phyloP scores from a whole-genome alignment of 2,888 invertebrate genomes.

The Ectemnius lituratus region DNA sequence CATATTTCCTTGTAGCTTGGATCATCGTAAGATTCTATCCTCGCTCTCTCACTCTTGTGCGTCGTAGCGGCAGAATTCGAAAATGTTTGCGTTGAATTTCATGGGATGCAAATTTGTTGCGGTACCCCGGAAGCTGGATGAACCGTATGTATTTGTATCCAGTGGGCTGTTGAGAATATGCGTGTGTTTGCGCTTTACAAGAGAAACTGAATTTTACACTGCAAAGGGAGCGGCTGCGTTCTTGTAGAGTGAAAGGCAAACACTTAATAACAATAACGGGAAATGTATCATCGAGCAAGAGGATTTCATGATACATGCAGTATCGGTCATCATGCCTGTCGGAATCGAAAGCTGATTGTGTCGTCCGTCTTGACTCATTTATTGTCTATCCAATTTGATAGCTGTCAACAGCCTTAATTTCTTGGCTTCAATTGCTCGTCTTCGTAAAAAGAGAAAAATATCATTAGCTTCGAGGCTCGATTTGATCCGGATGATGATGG shows the following conservation, averaged over 20 bases:
- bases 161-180: neutral
- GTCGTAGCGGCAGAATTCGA: neutral
- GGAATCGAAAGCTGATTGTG: too few relatives aligned
- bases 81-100: conserved; percentile 10
- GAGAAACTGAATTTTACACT: neutral
- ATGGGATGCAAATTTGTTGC: conserved; percentile 5
- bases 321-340: too few relatives aligned
- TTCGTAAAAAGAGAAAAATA: too few relatives aligned
- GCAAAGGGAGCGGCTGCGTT: neutral
- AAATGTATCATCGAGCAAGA: too few relatives aligned
- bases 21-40: neutral
- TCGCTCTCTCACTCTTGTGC: neutral
- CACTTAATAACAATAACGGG: neutral
- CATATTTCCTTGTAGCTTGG: neutral
- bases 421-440: too few relatives aligned
- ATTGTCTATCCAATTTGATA: too few relatives aligned
- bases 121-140: neutral
- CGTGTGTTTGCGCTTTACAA: neutral
- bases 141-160: too few relatives aligned
- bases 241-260: neutral
- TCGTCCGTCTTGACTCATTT: too few relatives aligned
- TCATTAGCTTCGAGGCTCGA: too few relatives aligned
- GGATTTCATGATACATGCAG: too few relatives aligned
- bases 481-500: too few relatives aligned
- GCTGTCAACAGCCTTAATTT: too few relatives aligned